A percentile compares a stretch with the other conserved stretches of the same genome.
These are phyloP conservation scores for Cardiocondyla obscurior DNA, from an alignment of 1,140 invertebrate species.

Conservation along the genomic window DNA sequence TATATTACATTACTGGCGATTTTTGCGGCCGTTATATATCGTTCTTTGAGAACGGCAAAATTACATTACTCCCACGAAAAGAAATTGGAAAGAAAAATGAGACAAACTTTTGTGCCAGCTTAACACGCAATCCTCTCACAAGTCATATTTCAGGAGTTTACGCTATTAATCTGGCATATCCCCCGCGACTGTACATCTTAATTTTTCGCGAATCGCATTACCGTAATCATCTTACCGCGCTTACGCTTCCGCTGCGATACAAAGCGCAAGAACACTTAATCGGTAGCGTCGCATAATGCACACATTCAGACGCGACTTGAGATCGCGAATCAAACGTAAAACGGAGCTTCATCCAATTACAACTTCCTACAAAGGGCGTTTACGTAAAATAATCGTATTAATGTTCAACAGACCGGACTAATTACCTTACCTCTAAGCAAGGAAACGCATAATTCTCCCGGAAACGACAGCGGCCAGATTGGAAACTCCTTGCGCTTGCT, in stretches of 20 bases:
- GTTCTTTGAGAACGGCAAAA: neutral
- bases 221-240: neutral
- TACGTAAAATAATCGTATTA: constrained; percentile 64
- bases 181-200: neutral
- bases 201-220: constrained; percentile 9
- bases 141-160: neutral
- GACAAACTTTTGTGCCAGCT: neutral
- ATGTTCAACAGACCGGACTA: constrained; percentile 57
- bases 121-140: neutral
- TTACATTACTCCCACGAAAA: neutral
- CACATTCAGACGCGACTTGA: constrained; percentile 23
- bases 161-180: neutral
- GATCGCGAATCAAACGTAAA: constrained; percentile 52
- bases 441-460: constrained; percentile 60
- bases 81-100: neutral
- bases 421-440: constrained; percentile 56
- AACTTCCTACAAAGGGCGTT: constrained; percentile 54
- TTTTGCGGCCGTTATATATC: neutral
- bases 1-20: neutral
- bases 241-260: neutral
- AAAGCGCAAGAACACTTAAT: constrained; percentile 29
- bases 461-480: constrained; percentile 65
- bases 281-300: constrained; percentile 31
- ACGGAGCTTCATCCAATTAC: constrained; percentile 50
- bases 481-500: constrained; percentile 59